Percentiles rank a stretch among this genome's conserved stretches.
These are phyloP conservation scores for Archilochus colubris DNA, from an alignment of 2,113 vertebrate genomes.

Conservation along the genomic window DNA sequence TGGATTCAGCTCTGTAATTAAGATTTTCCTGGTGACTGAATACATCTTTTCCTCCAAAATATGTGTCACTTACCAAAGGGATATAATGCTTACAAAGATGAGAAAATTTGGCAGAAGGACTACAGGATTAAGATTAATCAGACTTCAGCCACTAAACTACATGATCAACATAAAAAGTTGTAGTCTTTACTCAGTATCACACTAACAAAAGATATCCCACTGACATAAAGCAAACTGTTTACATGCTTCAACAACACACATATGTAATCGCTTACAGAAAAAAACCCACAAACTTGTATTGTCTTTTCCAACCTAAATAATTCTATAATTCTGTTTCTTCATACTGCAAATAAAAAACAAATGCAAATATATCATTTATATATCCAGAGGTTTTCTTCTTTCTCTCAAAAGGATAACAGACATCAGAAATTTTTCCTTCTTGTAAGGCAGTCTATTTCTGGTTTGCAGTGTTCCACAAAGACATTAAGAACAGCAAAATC, in stretches of 20 bases:
- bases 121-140: not conserved
- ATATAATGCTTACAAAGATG: not conserved
- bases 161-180: not conserved
- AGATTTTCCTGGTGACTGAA: not conserved
- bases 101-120: not conserved
- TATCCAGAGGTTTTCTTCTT: not conserved
- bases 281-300: not conserved
- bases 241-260: not conserved
- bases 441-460: not conserved
- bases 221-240: not conserved
- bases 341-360: not conserved
- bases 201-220: not conserved
- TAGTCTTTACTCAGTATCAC: not conserved
- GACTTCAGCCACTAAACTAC: not conserved
- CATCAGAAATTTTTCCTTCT: not conserved
- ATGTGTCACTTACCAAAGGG: not conserved
- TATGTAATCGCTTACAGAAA: not conserved
- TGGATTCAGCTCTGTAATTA: not conserved
- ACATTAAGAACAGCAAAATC: not conserved
- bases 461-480: not conserved
- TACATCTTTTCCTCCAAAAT: not conserved
- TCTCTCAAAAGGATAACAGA: not conserved
- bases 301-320: not conserved
- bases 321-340: not conserved
- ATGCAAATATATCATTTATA: not conserved